Conservation (phyloP, 2,113 vertebrate species). For the Dasyornis broadbenti region DNA sequence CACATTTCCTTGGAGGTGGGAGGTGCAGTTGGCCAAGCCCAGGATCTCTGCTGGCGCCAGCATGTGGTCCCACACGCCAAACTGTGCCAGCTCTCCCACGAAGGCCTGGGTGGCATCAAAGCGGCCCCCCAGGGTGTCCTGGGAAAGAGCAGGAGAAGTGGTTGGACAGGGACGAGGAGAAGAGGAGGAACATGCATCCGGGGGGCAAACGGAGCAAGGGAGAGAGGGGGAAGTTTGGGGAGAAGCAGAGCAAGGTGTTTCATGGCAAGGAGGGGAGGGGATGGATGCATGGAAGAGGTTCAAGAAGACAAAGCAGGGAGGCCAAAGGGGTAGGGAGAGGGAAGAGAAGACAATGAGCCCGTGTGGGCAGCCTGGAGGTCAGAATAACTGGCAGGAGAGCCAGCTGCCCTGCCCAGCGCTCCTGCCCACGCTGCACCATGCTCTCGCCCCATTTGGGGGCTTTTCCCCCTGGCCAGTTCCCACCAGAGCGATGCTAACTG, state of each 20-base stretch:
- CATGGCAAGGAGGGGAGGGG: neutral
- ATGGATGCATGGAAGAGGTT: neutral
- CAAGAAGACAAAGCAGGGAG: neutral
- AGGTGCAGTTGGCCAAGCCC: constrained; percentile 86
- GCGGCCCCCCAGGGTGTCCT: constrained; percentile 89
- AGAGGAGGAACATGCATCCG: neutral
- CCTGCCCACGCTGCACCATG: fast-evolving
- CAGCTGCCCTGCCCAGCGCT: fast-evolving
- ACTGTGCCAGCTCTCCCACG: constrained; percentile 91
- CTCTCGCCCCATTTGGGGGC: fast-evolving
- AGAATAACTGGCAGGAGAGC: neutral
- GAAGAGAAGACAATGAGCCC: neutral
- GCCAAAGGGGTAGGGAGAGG: neutral
- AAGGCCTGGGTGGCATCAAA: constrained; percentile 95
- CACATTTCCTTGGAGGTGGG: constrained; percentile 82
- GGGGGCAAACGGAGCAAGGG: neutral
- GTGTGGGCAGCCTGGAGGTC: fast-evolving
- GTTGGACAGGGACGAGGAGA: neutral
- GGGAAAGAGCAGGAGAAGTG: neutral
- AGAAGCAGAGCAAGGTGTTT: neutral
- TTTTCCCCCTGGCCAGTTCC: neutral
- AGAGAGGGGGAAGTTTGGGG: neutral
- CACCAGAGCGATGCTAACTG: fast-evolving
- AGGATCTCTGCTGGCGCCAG: constrained; percentile 83
- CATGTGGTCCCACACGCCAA: constrained; percentile 91